Evolutionary conservation across 2,113 vertebrate genomes (phyloP), one percentile per base, ranked within the genome.

Genomic region (Balaeniceps rex): DNA sequence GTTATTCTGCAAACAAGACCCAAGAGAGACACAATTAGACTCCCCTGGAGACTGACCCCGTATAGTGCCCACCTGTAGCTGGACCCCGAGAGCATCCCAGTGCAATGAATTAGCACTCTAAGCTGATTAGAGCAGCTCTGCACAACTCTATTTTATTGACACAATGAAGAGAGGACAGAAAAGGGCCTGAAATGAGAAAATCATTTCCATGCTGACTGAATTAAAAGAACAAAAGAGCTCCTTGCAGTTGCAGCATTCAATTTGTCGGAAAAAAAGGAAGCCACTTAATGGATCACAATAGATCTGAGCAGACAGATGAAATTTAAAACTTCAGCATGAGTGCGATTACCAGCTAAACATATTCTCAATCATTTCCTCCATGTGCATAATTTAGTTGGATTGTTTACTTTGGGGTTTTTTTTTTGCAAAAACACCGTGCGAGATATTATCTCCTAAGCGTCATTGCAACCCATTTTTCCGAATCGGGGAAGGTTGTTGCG

Each of bases 81-180:
- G 16, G 96, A 97, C 98, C 97, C 98, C 97, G 98, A 98, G 98
- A 98, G 98, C 98, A 98, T 98, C 98, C 98, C 98, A 60, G 97
- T 71, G 97, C 98, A 98, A 96, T 98, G 98, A 98, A 98, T 98
- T 98, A 98, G 98, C 97, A 97, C 98, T 98, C 97, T 99, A 99
- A 99, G 98, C 98, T 98, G 99, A 99, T 99, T 99, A 98, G 97
- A 97, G 97, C 97, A 94, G 98, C 98, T 98, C 97, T 97, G 98
- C 98, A 99, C 98, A 98, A 98, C 98, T 99, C 98, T 99, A 98
- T 99, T 99, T 98, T 98, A 98, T 98, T 98, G 98, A 98, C 98
- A 99, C 98, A 99, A 99, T 98, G 98, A 98, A 98, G 98, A 98
- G 98, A 98, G 96, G 97, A 98, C 97, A 98, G 98, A 98, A 98